Percentiles rank a stretch among this genome's conserved stretches.
Conservation (phyloP, 2,797 vertebrate species). For the Psittacula echo region DNA sequence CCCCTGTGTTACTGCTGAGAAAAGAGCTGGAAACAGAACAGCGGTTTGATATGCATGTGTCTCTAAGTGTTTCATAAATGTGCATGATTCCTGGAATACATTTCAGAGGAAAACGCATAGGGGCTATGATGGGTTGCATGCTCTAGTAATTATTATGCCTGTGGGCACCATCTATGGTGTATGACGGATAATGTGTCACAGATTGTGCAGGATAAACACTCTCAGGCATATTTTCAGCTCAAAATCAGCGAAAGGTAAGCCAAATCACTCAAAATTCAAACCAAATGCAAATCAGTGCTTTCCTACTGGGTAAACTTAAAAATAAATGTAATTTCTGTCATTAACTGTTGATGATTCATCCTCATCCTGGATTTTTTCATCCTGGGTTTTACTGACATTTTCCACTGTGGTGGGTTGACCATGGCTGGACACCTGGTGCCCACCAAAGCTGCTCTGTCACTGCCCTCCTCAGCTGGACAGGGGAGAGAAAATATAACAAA, state of each 20-base stretch:
- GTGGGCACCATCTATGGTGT: neutral
- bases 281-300: neutral
- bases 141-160: neutral
- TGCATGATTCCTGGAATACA: neutral
- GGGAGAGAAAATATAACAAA: neutral
- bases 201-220: neutral
- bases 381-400: constrained; percentile 11
- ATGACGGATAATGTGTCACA: neutral
- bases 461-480: neutral
- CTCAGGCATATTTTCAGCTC: neutral
- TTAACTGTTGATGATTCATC: constrained; percentile 31
- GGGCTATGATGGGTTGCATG: neutral
- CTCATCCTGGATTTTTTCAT: neutral
- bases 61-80: neutral
- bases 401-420: neutral
- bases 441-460: neutral
- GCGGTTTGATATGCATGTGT: neutral
- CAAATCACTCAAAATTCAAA: constrained; percentile 22
- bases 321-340: neutral
- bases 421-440: neutral
- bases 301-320: neutral
- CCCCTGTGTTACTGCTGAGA: neutral
- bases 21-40: neutral
- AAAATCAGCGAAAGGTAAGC: neutral
- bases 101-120: neutral